Percentiles rank a stretch among this genome's conserved stretches.
These are phyloP conservation scores for human DNA, from an alignment of 2,113 vertebrate genomes.

Conservation along the genomic window GRCh38 chr2:178703001-178703500, in stretches of 20 bases:
- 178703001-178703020: neutral
- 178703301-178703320: neutral
- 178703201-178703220: neutral
- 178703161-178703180: neutral
- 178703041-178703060: neutral
- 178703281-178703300: neutral
- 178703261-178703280: neutral
- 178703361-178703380: neutral
- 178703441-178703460: neutral
- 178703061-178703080: neutral
- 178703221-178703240: neutral
- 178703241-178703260: neutral
- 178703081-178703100: neutral
- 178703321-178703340: neutral
- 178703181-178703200: neutral
- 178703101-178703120: slow-evolving; percentile 1
- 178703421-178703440: neutral
- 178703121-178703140: neutral
- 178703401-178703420: neutral
- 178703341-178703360: neutral
- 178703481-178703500: neutral
- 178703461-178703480: neutral
- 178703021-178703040: neutral
- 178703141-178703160: neutral
- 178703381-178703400: neutral